Conservation (phyloP, 2,113 vertebrate genomes). For the Tyrannus savana region DNA sequence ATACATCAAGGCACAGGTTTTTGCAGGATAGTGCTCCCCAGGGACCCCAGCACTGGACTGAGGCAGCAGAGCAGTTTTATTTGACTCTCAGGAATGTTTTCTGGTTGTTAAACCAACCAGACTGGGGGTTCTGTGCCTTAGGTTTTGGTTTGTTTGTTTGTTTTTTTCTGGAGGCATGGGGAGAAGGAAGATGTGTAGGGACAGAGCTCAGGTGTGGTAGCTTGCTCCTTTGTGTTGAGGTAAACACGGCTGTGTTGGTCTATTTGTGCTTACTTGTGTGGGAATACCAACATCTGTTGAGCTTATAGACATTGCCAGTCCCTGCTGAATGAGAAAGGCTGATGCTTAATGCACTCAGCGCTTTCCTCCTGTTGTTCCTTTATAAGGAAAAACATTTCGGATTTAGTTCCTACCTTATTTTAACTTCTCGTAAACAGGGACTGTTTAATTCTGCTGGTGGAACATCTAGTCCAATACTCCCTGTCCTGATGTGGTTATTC, state of each 20-base stretch:
- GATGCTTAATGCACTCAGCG: not conserved
- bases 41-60: not conserved
- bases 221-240: not conserved
- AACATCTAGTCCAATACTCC: not conserved
- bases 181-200: not conserved
- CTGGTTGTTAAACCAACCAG: not conserved
- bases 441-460: not conserved
- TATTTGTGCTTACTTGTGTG: not conserved
- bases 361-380: constrained; percentile 21
- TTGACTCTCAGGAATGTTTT: not conserved
- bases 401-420: constrained; percentile 28
- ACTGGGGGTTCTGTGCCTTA: not conserved
- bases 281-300: not conserved
- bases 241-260: not conserved
- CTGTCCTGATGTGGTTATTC: not conserved
- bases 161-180: not conserved
- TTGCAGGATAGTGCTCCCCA: not conserved
- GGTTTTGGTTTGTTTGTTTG: too few species aligned
- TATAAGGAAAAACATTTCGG: constrained; percentile 39
- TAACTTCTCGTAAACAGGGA: constrained; percentile 28
- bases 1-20: rapidly evolving
- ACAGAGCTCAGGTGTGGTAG: not conserved
- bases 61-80: not conserved
- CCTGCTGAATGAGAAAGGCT: not conserved
- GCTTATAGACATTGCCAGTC: not conserved